Evolutionary conservation across 1,140 invertebrate genomes (phyloP).

Genomic region (Venturia canescens): DNA sequence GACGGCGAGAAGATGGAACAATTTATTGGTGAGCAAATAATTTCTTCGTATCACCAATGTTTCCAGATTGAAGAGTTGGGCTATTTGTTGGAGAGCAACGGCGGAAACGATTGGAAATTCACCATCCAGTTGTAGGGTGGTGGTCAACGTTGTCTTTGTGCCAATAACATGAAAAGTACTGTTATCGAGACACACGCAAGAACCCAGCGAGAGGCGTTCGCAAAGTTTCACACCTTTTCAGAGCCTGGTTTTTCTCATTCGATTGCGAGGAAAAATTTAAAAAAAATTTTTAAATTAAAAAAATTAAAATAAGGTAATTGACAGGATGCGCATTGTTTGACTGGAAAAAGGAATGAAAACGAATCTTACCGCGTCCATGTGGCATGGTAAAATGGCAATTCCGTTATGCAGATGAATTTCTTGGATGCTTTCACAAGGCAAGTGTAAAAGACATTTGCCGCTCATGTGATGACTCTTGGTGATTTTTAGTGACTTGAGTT

Average conservation of each 20-base stretch:
- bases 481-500: slow-evolving; percentile 63
- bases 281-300: too few species aligned
- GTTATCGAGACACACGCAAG: slow-evolving; percentile 52
- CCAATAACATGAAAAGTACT: slow-evolving; percentile 55
- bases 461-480: slow-evolving; percentile 53
- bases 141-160: slow-evolving; percentile 48
- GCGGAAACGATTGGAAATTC: slow-evolving; percentile 51
- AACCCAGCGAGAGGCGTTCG: slow-evolving; percentile 54
- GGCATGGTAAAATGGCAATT: slow-evolving; percentile 50
- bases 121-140: slow-evolving; percentile 52
- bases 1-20: slow-evolving; percentile 52
- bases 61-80: slow-evolving; percentile 62
- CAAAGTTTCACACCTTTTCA: slow-evolving; percentile 58
- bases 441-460: slow-evolving; percentile 62
- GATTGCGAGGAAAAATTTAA: slow-evolving; percentile 8
- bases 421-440: slow-evolving; percentile 65
- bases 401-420: slow-evolving; percentile 62
- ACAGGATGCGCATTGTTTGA: too few species aligned
- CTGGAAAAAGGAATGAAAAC: too few species aligned
- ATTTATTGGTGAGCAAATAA: slow-evolving; percentile 49
- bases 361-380: slow-evolving; percentile 63
- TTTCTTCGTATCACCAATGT: slow-evolving; percentile 53
- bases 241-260: slow-evolving; percentile 51
- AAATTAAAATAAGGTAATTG: too few species aligned
- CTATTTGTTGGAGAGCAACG: slow-evolving; percentile 53